A percentile compares a stretch with the other conserved stretches of the same genome.
These are phyloP conservation scores for Tachina fera DNA, from an alignment of 2,888 invertebrate species.

Conservation along the genomic window DNA sequence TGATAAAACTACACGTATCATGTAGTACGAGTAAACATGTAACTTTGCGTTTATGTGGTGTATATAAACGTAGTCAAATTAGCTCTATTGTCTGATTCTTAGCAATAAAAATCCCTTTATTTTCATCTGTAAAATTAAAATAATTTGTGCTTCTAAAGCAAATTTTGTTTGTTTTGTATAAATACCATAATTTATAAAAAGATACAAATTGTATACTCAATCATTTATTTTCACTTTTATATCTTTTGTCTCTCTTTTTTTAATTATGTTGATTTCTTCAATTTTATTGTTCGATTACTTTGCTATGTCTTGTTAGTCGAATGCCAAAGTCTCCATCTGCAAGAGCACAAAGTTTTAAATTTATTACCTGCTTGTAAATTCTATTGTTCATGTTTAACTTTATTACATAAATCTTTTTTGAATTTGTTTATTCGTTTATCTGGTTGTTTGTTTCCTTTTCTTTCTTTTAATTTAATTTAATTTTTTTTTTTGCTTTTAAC, in stretches of 20 bases:
- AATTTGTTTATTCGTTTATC: constrained; percentile 46
- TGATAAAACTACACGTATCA: too few relatives aligned
- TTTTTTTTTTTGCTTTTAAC: neutral
- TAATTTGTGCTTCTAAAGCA: neutral
- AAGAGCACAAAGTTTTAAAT: constrained; percentile 39
- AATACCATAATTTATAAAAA: neutral
- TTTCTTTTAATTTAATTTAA: too few relatives aligned
- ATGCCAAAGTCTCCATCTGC: neutral
- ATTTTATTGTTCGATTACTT: constrained; percentile 21
- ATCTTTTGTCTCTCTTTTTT: neutral
- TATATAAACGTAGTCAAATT: too few relatives aligned
- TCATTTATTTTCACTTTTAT: constrained; percentile 47
- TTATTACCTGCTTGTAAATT: constrained; percentile 64
- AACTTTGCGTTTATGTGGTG: too few relatives aligned
- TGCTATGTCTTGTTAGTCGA: neutral
- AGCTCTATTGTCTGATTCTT: neutral
- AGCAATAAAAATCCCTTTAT: neutral
- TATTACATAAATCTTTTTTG: constrained; percentile 56
- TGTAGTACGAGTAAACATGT: too few relatives aligned
- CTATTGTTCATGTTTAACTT: constrained; percentile 54
- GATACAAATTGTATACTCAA: constrained; percentile 18
- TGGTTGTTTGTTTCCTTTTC: constrained; percentile 24
- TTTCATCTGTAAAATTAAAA: neutral
- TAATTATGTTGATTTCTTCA: constrained; percentile 22
- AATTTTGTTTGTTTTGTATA: neutral